Evolutionary conservation across 2,797 vertebrate genomes (phyloP), one percentile per base, ranked within the genome.

Genomic region (Rhinoraja longicauda): DNA sequence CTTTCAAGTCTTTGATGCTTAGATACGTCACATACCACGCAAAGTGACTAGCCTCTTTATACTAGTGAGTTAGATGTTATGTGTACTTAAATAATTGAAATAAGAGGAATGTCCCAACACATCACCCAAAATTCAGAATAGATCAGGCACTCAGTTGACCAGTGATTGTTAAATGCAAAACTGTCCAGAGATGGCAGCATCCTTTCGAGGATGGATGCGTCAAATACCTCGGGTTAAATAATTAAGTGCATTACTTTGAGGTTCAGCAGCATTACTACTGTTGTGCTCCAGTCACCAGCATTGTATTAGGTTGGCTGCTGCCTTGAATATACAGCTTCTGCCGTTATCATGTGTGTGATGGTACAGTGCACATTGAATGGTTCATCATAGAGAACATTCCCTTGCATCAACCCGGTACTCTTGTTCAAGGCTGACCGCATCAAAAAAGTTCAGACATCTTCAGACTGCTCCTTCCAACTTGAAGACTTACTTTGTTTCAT

Each of bases 341-440:
- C n/a, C 6, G 3, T 10, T 36, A 36, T 88, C n/a, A 67, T 67
- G 62, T 19, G n/a, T 62, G 10, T 67, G 9, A 9, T 88, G 84
- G 62, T 21, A 36, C 59, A 62, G 36, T 59, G 29, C 53, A 86
- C 15, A 86, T 59, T 26, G 29, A 86, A n/a, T 64, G 64, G 84
- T 88, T 88, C 84, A 88, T 88, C 84, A 88, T 88, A 88, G 84
- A 88, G 84, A 88, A 88, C 84, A 88, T 88, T 88, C 62, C 62
- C 59, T 67, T 32, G 17, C 2, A 67, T 32, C 59, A 67, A 67
- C 32, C 84, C 59, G 53, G 15, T 19, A 64, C 59, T 64, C 29
- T 32, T 32, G 15, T 59, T 88, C 62, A 64, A 67, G 32, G 88
- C 17, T 6, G 17, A 88, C 17, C 1, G 19, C 36, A 64, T 88